Evolutionary conservation across 2,888 invertebrate species (phyloP).

Genomic region (Tetrapedia diversipes): DNA sequence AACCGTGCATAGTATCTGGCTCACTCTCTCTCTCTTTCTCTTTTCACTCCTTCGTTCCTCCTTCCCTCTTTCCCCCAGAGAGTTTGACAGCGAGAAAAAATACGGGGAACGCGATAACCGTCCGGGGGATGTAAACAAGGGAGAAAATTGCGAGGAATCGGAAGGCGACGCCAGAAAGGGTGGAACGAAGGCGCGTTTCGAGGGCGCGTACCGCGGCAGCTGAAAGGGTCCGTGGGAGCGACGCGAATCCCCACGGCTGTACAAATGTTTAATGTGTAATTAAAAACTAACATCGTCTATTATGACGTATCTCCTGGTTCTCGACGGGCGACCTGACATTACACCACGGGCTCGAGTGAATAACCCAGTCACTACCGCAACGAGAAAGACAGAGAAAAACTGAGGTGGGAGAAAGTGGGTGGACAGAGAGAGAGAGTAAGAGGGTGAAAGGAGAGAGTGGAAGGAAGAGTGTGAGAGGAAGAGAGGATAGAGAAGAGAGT

Average conservation of each 20-base stretch:
- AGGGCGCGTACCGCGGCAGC: not conserved
- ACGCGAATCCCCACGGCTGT: slow-evolving; percentile 44
- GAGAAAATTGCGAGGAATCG: slow-evolving; percentile 46
- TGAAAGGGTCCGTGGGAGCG: slow-evolving; percentile 27
- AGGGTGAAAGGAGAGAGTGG: no score
- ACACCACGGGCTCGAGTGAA: slow-evolving; percentile 5
- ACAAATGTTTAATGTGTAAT: slow-evolving; percentile 61
- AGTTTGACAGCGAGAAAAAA: slow-evolving; percentile 32
- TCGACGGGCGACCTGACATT: not conserved
- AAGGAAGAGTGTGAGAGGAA: no score
- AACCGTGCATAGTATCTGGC: no score
- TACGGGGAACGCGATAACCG: slow-evolving; percentile 18
- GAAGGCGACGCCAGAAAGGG: slow-evolving; percentile 10
- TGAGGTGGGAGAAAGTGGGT: no score
- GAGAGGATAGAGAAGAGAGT: no score
- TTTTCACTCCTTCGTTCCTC: no score
- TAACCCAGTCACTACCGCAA: slow-evolving; percentile 19
- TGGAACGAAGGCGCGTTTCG: slow-evolving; percentile 28
- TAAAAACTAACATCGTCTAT: slow-evolving; percentile 61
- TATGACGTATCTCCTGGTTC: slow-evolving; percentile 47
- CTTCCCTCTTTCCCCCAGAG: no score
- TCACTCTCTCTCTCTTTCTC: no score
- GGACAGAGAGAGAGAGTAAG: no score
- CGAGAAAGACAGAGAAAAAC: no score
- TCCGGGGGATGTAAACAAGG: slow-evolving; percentile 30